These are phyloP conservation scores for Dryadula phaetusa DNA, from an alignment of 2,888 invertebrate species.

Conservation along the genomic window DNA sequence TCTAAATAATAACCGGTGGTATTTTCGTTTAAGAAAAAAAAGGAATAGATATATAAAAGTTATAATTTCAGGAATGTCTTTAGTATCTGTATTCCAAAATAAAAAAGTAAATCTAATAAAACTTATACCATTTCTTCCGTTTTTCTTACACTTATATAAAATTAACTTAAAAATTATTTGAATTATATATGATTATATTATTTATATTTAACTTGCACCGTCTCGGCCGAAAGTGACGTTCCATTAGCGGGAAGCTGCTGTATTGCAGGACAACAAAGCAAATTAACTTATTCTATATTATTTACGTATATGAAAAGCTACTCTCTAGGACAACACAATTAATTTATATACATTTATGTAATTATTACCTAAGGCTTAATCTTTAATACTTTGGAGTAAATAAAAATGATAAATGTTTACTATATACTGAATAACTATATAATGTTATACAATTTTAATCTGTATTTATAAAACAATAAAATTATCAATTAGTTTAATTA, in stretches of 20 bases:
- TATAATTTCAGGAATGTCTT: constrained; percentile 35
- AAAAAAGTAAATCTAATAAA: constrained; percentile 33
- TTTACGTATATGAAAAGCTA: constrained; percentile 47
- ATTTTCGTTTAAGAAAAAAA: constrained; percentile 26
- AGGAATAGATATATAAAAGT: constrained; percentile 16
- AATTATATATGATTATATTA: neutral
- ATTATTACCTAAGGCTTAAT: constrained; percentile 35
- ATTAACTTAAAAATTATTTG: neutral
- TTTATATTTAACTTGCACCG: constrained; percentile 53
- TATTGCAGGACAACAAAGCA: constrained; percentile 49
- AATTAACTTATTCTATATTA: constrained; percentile 25
- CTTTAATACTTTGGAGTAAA: constrained; percentile 52
- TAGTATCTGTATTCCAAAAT: constrained; percentile 33
- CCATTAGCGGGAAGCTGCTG: constrained; percentile 48
- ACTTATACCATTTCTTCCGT: constrained; percentile 34
- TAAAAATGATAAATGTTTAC: constrained; percentile 49
- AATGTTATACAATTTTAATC: constrained; percentile 13
- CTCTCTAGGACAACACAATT: constrained; percentile 51
- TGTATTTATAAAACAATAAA: constrained; percentile 3
- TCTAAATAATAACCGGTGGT: constrained; percentile 35
- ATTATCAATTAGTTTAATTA: neutral
- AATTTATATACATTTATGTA: constrained; percentile 45
- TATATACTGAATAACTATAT: constrained; percentile 16
- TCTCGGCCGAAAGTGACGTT: constrained; percentile 52
- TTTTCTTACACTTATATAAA: constrained; percentile 16